Evolutionary conservation across 2,113 vertebrate genomes (phyloP).

Genomic region (Rhinolophus ferrumequinum): DNA sequence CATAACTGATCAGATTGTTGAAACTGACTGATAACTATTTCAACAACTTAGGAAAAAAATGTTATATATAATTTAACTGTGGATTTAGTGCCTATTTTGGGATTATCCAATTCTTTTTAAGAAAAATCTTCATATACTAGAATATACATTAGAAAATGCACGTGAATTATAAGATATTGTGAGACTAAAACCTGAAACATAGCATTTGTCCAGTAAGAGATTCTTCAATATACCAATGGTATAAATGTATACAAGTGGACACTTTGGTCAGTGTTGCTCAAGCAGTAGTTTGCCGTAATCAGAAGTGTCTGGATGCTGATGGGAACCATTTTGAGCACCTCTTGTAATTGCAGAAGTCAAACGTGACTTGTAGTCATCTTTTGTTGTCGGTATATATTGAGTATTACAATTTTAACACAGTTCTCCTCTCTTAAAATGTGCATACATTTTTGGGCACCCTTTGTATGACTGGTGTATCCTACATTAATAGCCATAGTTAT

Average conservation of each 20-base stretch:
- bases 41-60: neutral
- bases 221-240: neutral
- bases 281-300: too few relatives aligned
- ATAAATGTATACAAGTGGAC: too few relatives aligned
- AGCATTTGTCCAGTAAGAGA: neutral
- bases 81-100: neutral
- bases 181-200: neutral
- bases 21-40: neutral
- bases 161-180: neutral
- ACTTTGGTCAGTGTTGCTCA: too few relatives aligned
- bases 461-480: neutral
- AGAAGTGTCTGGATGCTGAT: too few relatives aligned
- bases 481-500: neutral
- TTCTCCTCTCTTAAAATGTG: too few relatives aligned
- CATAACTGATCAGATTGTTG: neutral
- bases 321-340: too few relatives aligned
- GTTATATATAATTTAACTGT: neutral
- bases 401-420: too few relatives aligned
- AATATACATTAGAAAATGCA: neutral
- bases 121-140: neutral
- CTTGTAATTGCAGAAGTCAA: too few relatives aligned
- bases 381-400: too few relatives aligned
- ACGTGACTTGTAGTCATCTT: too few relatives aligned
- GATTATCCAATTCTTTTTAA: neutral
- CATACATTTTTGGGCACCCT: too few relatives aligned